phyloP scores from a whole-genome alignment of 2,888 invertebrate genomes.

The Aphelenchoides bicaudatus region DNA sequence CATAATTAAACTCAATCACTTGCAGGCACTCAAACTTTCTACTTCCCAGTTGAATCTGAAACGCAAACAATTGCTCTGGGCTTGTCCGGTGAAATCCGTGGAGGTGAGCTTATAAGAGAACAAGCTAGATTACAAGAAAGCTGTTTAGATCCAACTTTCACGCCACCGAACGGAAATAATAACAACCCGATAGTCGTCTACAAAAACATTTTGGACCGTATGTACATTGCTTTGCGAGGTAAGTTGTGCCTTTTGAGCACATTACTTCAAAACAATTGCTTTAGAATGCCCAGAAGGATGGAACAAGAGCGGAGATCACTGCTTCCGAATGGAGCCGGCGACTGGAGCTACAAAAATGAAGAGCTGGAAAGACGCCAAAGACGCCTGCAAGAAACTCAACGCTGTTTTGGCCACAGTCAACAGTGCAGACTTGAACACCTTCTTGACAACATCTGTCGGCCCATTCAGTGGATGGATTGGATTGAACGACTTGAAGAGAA shows the following conservation, averaged over 20 bases:
- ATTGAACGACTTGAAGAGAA: slow-evolving; percentile 30
- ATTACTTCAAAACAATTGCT: slow-evolving; percentile 29
- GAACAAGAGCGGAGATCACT: slow-evolving; percentile 17
- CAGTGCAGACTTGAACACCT: slow-evolving; percentile 30
- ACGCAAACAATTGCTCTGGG: slow-evolving; percentile 39
- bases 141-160: too few species aligned
- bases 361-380: slow-evolving; percentile 37
- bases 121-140: too few species aligned
- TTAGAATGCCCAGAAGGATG: slow-evolving; percentile 20
- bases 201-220: neutral
- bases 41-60: slow-evolving; percentile 41
- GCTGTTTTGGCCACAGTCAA: slow-evolving; percentile 36
- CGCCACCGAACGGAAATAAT: neutral
- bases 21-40: slow-evolving; percentile 38
- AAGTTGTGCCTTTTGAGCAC: too few species aligned
- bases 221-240: slow-evolving; percentile 30
- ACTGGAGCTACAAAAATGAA: neutral
- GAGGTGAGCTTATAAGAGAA: neutral
- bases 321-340: slow-evolving; percentile 15
- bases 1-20: too few species aligned
- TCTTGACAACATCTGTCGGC: slow-evolving; percentile 28
- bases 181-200: neutral
- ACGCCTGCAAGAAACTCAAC: slow-evolving; percentile 30
- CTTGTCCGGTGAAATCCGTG: slow-evolving; percentile 26
- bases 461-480: slow-evolving; percentile 37